Conservation (phyloP, 2,113 vertebrate genomes). For the Nycticorax nycticorax region DNA sequence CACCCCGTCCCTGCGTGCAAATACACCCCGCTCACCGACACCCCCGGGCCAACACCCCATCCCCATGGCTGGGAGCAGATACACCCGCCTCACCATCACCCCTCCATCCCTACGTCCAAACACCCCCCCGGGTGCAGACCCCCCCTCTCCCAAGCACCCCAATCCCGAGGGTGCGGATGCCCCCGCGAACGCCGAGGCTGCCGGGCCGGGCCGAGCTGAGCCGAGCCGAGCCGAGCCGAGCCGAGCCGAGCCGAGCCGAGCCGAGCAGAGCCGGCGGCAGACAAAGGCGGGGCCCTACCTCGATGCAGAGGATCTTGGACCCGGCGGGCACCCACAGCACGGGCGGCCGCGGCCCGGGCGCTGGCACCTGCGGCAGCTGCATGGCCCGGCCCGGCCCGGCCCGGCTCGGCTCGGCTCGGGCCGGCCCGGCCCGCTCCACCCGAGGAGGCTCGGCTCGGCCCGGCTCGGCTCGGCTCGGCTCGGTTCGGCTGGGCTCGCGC, state of each 20-base stretch:
- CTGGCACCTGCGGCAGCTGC: conserved; percentile 56
- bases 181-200: not conserved
- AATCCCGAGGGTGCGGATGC: not conserved
- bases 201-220: not conserved
- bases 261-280: not conserved
- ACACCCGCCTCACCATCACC: not conserved
- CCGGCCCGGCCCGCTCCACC: not conserved
- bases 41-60: too few relatives aligned
- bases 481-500: not conserved
- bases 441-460: not conserved
- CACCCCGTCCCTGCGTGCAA: not conserved
- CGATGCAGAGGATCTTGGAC: conserved; percentile 62
- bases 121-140: too few relatives aligned
- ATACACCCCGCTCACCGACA: not conserved
- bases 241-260: not conserved
- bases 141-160: not conserved
- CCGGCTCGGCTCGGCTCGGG: not conserved
- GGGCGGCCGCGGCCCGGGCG: conserved; percentile 46
- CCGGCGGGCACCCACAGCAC: conserved; percentile 56
- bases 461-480: not conserved
- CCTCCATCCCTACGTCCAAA: too few relatives aligned
- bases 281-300: conserved; percentile 56
- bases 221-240: not conserved
- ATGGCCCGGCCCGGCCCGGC: conserved; percentile 10
- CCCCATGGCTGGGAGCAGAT: not conserved